Evolutionary conservation across 2,888 invertebrate genomes (phyloP).

Genomic region (Cantharis rustica): DNA sequence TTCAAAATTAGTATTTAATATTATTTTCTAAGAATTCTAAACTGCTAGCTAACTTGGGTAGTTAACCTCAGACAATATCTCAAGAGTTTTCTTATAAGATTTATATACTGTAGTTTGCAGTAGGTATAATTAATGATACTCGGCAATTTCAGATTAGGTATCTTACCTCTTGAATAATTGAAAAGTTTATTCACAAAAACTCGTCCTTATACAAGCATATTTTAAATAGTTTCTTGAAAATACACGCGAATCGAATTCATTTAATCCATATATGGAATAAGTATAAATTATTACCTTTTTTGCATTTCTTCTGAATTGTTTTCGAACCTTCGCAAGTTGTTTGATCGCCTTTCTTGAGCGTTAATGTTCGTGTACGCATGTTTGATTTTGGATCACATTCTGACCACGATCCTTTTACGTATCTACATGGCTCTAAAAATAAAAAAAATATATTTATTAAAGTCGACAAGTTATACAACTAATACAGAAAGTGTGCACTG

Average conservation of each 20-base stretch:
- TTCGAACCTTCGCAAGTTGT: constrained; percentile 80
- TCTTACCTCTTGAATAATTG: constrained; percentile 3
- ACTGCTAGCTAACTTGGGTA: constrained; percentile 10
- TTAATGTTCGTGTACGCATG: constrained; percentile 79
- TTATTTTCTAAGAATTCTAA: constrained; percentile 15
- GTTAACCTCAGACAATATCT: constrained; percentile 30
- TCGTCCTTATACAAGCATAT: not conserved
- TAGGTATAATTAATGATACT: constrained; percentile 3
- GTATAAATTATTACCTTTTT: constrained; percentile 70
- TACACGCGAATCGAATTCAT: constrained; percentile 1
- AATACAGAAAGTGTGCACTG: not conserved
- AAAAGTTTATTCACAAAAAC: not conserved
- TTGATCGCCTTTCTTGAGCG: constrained; percentile 82
- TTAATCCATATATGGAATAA: constrained; percentile 11
- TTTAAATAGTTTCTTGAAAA: constrained; percentile 1
- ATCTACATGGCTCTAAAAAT: constrained; percentile 76
- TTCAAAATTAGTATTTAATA: constrained; percentile 25
- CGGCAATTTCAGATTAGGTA: not conserved
- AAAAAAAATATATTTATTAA: not conserved
- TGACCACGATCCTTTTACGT: constrained; percentile 85
- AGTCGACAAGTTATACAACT: not conserved
- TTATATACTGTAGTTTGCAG: not conserved
- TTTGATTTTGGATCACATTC: constrained; percentile 87
- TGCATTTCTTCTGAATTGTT: constrained; percentile 90
- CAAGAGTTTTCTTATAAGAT: not conserved